Evolutionary conservation across 1,140 invertebrate genomes (phyloP).

Genomic region (Leptonema lineaticorne): DNA sequence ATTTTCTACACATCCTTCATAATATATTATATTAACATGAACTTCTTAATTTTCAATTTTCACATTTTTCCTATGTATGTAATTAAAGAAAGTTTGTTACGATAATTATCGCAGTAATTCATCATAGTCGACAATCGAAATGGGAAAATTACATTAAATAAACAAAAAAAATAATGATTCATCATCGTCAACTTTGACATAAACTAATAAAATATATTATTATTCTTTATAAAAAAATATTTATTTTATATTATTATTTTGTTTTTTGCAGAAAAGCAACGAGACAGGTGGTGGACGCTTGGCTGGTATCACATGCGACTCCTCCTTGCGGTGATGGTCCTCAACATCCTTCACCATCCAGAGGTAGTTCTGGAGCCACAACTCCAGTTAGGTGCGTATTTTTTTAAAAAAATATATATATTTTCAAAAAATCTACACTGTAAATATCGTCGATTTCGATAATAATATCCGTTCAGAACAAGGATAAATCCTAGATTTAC

Average conservation of each 20-base stretch:
- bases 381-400: slow-evolving; percentile 77
- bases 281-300: slow-evolving; percentile 85
- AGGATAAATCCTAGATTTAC: no score
- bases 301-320: slow-evolving; percentile 85
- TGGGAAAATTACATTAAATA: no score
- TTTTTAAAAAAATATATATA: no score
- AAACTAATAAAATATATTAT: no score
- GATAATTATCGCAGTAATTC: no score
- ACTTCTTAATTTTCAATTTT: neutral
- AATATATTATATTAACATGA: neutral
- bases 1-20: neutral
- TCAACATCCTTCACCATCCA: slow-evolving; percentile 65
- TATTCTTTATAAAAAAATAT: no score
- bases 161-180: no score
- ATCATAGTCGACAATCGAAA: no score
- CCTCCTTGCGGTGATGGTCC: slow-evolving; percentile 57
- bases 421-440: no score
- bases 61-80: neutral
- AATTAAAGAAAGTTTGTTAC: no score
- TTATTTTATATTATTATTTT: neutral
- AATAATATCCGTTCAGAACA: no score
- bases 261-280: slow-evolving; percentile 78
- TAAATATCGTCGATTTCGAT: no score
- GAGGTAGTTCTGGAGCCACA: slow-evolving; percentile 75
- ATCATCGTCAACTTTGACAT: neutral